Base-by-base conservation (phyloP, 2,888 invertebrate species). In the Acronicta leporina region DNA sequence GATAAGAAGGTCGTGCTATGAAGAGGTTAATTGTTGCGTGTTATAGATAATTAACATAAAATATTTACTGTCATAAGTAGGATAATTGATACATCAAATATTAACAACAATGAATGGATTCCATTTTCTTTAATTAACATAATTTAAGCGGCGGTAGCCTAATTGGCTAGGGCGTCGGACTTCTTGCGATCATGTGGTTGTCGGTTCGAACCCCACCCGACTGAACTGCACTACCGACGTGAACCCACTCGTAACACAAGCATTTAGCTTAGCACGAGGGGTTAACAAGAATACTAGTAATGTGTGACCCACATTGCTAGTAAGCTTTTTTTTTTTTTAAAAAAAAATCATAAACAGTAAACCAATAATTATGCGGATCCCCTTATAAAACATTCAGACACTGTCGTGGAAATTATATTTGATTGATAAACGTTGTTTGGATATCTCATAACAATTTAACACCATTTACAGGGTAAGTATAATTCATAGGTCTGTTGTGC, bases 91-190 rank as follows among this genome's bases (percentile, higher is more conserved):
- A 8, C 9, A 9, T 43, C 16, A 27, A 16, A 13, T 60, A 61
- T 62, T 16, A 38, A 38, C 38, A 25, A 30, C 5, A 10, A 43
- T 43, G 16, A 47, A 59, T 16, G 11, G 15, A 42, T 42, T 41
- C 2, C 0, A 47, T 58, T 67, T 63, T 47, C 25, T 43, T 47
- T 38, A n/a, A n/a, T 67, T 8, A 15, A 11, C 30, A 35, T 33
- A n/a, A n/a, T n/a, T n/a, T n/a, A n/a, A n/a, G n/a, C n/a, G n/a
- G n/a, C n/a, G n/a, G n/a, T n/a, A n/a, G n/a, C n/a, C n/a, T n/a
- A n/a, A n/a, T n/a, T n/a, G n/a, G n/a, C n/a, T n/a, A n/a, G n/a
- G n/a, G n/a, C n/a, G n/a, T n/a, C n/a, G n/a, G n/a, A n/a, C n/a
- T n/a, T n/a, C n/a, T n/a, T n/a, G n/a, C n/a, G n/a, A n/a, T n/a